These are phyloP conservation scores for Stigmatopora argus DNA, from an alignment of 2,113 vertebrate species.

Conservation along the genomic window DNA sequence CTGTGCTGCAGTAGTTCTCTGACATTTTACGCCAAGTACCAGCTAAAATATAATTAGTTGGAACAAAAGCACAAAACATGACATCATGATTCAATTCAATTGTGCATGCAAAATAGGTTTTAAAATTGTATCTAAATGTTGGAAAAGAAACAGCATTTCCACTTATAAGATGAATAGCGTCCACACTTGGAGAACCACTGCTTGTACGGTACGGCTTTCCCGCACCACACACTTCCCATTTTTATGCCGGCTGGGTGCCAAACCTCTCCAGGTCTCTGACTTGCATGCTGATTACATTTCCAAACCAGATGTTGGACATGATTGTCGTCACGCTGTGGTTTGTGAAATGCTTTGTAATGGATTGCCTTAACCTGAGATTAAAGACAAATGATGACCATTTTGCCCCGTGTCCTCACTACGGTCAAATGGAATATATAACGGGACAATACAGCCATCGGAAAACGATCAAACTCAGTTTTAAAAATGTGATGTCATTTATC, in stretches of 20 bases:
- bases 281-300: slow-evolving; percentile 73
- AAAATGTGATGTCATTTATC: no score
- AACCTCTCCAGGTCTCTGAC: slow-evolving; percentile 66
- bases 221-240: neutral
- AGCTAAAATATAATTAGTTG: neutral
- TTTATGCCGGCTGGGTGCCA: slow-evolving; percentile 61
- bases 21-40: neutral
- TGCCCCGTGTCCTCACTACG: neutral
- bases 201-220: neutral
- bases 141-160: neutral
- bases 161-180: neutral
- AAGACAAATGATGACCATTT: slow-evolving; percentile 66
- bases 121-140: neutral
- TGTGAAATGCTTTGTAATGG: slow-evolving; percentile 79
- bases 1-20: slow-evolving; percentile 44
- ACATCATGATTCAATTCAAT: neutral
- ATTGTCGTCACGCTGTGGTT: slow-evolving; percentile 70
- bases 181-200: neutral
- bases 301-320: slow-evolving; percentile 68
- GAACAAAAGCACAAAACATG: neutral
- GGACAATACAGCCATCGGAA: neutral
- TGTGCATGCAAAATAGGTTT: neutral
- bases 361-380: slow-evolving; percentile 74
- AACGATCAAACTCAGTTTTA: no score
- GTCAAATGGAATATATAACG: neutral